Conservation (phyloP, 1,140 invertebrate species). For the Ganaspis sp. region DNA sequence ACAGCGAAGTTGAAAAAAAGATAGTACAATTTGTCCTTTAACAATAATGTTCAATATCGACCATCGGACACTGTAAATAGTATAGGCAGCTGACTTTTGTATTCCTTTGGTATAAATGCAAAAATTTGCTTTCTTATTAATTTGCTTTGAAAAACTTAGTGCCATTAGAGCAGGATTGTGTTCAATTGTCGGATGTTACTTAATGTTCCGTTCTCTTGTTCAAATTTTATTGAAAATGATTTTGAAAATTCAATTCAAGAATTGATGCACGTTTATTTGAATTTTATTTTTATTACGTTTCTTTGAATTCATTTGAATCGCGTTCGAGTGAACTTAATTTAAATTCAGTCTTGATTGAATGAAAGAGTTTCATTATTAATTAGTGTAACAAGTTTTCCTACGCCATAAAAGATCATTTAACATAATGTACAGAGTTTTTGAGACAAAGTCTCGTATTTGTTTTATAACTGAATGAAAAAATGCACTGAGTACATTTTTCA, state of each 20-base stretch:
- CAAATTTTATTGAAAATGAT: not conserved
- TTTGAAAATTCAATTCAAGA: not conserved
- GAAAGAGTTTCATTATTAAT: no score
- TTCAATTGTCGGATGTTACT: slow-evolving; percentile 2
- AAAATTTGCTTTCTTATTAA: not conserved
- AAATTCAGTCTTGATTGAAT: no score
- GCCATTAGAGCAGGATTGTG: not conserved
- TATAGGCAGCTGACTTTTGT: slow-evolving; percentile 41
- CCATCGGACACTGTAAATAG: slow-evolving; percentile 47
- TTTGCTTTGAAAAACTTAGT: not conserved
- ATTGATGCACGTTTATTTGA: no score
- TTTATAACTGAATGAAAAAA: not conserved
- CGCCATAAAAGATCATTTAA: not conserved
- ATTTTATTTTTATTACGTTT: no score
- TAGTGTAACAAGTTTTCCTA: not conserved
- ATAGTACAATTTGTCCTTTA: slow-evolving; percentile 3
- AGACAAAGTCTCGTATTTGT: not conserved
- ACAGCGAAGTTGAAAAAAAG: slow-evolving; percentile 10
- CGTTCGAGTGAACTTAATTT: no score
- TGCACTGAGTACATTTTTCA: not conserved
- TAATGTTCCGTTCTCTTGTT: not conserved
- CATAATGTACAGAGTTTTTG: not conserved
- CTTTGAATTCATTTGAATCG: no score
- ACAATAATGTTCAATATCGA: not conserved
- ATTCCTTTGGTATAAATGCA: not conserved